Percentiles rank a stretch among this genome's conserved stretches.
These are phyloP conservation scores for Oceanodroma leucorhoa DNA, from an alignment of 2,797 vertebrate genomes.

Conservation along the genomic window DNA sequence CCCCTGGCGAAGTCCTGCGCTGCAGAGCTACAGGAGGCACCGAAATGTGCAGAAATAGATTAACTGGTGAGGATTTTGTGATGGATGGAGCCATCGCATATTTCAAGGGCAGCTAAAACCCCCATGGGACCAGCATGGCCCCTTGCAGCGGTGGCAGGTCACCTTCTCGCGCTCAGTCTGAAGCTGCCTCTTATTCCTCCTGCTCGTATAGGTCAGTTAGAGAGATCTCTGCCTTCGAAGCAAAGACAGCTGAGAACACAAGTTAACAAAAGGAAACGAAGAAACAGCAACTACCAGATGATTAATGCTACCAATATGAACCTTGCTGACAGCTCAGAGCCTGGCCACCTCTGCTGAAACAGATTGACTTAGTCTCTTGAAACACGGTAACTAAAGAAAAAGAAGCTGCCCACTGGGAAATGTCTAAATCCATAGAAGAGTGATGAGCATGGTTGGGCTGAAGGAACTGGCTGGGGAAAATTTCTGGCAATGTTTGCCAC, in stretches of 20 bases:
- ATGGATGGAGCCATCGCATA: background rate
- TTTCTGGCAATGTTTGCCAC: background rate
- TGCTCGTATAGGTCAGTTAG: background rate
- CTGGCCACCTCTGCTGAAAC: background rate
- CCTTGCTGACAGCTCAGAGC: conserved; percentile 7
- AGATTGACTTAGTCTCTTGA: background rate
- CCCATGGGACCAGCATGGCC: rapidly evolving
- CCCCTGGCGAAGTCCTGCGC: rapidly evolving
- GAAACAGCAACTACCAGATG: background rate
- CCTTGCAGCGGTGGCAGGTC: rapidly evolving
- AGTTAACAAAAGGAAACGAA: background rate
- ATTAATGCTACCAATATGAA: background rate
- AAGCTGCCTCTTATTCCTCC: background rate
- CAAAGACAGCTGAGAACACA: background rate
- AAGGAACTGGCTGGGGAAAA: background rate
- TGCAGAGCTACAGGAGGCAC: background rate
- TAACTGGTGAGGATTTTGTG: background rate
- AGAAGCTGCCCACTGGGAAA: conserved; percentile 1
- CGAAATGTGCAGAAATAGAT: background rate
- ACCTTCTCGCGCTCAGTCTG: background rate
- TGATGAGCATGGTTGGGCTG: background rate
- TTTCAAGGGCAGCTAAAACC: background rate
- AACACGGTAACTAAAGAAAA: background rate
- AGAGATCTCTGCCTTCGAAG: background rate
- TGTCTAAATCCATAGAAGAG: background rate